A percentile compares a stretch with the other conserved stretches of the same genome.
Evolutionary conservation across 1,140 invertebrate species (phyloP).

Genomic region (Drosophila takahashii): DNA sequence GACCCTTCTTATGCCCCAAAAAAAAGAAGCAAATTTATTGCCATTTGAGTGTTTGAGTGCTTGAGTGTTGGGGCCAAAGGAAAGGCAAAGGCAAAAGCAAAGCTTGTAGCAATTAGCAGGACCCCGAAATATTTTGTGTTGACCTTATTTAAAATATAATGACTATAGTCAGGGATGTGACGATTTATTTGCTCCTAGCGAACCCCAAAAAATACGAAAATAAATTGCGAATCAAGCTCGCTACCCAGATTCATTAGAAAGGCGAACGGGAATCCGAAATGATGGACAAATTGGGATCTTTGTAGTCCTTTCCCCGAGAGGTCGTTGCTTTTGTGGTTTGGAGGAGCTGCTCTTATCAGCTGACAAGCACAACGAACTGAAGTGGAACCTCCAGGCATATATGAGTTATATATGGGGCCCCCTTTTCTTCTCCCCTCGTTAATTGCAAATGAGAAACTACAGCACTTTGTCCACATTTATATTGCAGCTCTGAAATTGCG

Average conservation of each 20-base stretch:
- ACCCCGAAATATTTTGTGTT: constrained; percentile 35
- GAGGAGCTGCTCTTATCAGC: constrained; percentile 30
- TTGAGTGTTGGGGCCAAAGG: constrained; percentile 1
- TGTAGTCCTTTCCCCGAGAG: background rate
- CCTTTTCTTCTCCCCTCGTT: background rate
- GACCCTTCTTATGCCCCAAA: constrained; percentile 52
- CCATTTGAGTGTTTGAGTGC: constrained; percentile 34
- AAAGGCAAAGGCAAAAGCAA: background rate
- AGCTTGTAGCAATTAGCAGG: constrained; percentile 72
- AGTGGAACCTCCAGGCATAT: constrained; percentile 15
- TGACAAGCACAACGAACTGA: constrained; percentile 13
- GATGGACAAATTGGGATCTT: constrained; percentile 37
- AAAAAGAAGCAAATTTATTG: constrained; percentile 54
- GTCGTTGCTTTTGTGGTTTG: constrained; percentile 6
- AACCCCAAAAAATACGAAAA: constrained; percentile 48
- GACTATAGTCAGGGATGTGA: constrained; percentile 25
- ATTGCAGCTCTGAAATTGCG: constrained; percentile 13
- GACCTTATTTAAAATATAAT: constrained; percentile 73
- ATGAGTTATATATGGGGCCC: constrained; percentile 43
- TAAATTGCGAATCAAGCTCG: constrained; percentile 57
- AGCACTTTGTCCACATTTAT: background rate
- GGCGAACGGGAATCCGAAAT: constrained; percentile 43
- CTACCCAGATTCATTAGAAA: constrained; percentile 9
- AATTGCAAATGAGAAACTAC: constrained; percentile 17
- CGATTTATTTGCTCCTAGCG: constrained; percentile 56